Percentiles rank a stretch among this genome's conserved stretches.
phyloP scores from a whole-genome alignment of 2,113 vertebrate species.

The Stegastes partitus region DNA sequence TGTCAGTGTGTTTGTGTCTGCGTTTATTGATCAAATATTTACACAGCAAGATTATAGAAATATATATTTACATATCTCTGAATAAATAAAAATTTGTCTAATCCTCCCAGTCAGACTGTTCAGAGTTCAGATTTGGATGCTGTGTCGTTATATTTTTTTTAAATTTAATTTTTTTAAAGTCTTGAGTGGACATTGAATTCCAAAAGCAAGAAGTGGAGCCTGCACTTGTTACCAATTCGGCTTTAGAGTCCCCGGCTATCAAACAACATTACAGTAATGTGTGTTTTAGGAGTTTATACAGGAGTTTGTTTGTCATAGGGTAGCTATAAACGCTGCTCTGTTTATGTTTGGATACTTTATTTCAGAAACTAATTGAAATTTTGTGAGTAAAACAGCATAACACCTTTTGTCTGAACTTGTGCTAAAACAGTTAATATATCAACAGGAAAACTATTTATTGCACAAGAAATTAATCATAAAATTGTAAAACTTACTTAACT shows the following conservation, averaged over 20 bases:
- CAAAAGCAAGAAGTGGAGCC: background rate
- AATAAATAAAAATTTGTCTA: slow-evolving; percentile 64
- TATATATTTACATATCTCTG: slow-evolving; percentile 77
- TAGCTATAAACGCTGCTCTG: no score
- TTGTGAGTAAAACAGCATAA: no score
- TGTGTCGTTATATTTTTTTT: no score
- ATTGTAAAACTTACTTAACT: no score
- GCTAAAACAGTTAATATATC: no score
- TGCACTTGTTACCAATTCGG: background rate
- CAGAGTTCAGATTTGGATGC: slow-evolving; percentile 33
- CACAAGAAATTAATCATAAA: no score
- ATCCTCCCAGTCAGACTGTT: slow-evolving; percentile 31
- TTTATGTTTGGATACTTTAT: no score
- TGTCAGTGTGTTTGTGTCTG: slow-evolving; percentile 13
- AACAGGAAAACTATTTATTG: no score
- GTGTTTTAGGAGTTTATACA: background rate
- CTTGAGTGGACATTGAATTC: slow-evolving; percentile 9
- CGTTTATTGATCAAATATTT: slow-evolving; percentile 77
- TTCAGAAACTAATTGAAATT: no score
- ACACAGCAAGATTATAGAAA: slow-evolving; percentile 73
- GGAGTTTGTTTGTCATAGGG: no score
- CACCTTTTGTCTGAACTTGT: no score
- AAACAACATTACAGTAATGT: background rate
- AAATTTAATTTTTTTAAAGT: background rate
- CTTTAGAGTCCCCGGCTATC: background rate